Percentiles rank a stretch among this genome's conserved stretches.
These are phyloP conservation scores for Capra hircus DNA, from an alignment of 2,113 vertebrate genomes.

Conservation along the genomic window DNA sequence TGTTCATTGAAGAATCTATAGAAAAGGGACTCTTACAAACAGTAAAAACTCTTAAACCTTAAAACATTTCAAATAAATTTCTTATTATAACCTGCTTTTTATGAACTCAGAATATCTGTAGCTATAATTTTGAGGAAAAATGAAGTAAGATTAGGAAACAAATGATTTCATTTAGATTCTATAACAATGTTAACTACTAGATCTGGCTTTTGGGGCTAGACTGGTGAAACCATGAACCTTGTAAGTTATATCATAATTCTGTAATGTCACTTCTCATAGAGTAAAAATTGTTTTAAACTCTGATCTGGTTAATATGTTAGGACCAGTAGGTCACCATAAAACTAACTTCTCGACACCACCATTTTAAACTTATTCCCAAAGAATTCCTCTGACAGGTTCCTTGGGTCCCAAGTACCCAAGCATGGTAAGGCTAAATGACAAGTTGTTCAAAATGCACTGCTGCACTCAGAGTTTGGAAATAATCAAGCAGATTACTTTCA, in stretches of 20 bases:
- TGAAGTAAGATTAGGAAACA: neutral
- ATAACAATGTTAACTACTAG: neutral
- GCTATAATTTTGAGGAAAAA: neutral
- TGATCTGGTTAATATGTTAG: neutral
- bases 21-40: neutral
- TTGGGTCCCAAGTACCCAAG: neutral
- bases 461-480: neutral
- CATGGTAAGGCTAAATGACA: neutral
- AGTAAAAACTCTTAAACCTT: neutral
- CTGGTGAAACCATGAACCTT: neutral
- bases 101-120: neutral
- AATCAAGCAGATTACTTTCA: slow-evolving; percentile 13
- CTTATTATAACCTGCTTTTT: neutral
- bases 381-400: neutral
- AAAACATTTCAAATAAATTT: neutral
- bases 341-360: neutral
- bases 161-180: neutral
- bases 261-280: neutral
- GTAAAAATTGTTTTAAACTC: neutral
- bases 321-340: neutral
- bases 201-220: neutral
- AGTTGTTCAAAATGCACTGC: neutral
- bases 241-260: neutral
- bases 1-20: neutral
- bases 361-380: slow-evolving; percentile 15